Evolutionary conservation across 2,888 invertebrate genomes (phyloP), one percentile per base, ranked within the genome.

Genomic region (Atethmia centrago): DNA sequence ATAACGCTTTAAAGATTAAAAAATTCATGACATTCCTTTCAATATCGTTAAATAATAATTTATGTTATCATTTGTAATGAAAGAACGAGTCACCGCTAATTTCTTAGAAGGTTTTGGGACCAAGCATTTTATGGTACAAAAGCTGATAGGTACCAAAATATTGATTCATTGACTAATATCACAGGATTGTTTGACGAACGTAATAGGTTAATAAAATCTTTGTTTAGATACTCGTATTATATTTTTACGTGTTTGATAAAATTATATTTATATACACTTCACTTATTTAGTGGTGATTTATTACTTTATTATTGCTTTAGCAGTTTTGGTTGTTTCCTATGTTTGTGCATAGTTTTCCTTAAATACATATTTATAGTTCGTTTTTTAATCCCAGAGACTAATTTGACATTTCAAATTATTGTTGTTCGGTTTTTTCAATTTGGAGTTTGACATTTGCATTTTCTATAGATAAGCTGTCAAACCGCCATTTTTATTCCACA

Each of bases 51-150:
- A 65, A 42, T 42, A 25, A 59, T 45, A 70, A 80, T 80, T 77
- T 77, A 82, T 77, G 67, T 71, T 64, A 78, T 36, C 47, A 47
- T 14, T 77, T 42, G 2, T 62, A 81, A 70, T 81, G 19, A 76
- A 58, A 58, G 49, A 51, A 58, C n/a, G 28, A 63, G 9, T 67
- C 56, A 45, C 21, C 42, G 55, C 49, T 36, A n/a, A 82, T 71
- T 82, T 68, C 80, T 82, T 21, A 71, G 82, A 82, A 80, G 82
- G 62, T 64, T 82, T 66, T 62, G 10, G 47, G 10, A 49, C 28
- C 25, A 28, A 47, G 45, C 49, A 47, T 62, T 80, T 72, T 31
- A 56, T 47, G 45, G 28, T 72, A 12, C 58, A 25, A 77, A 53
- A 64, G 16, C n/a, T 68, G 51, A 71, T 71, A n/a, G 12, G 28